Conservation (phyloP, 1,140 invertebrate species). For the Drosophila virilis region DNA sequence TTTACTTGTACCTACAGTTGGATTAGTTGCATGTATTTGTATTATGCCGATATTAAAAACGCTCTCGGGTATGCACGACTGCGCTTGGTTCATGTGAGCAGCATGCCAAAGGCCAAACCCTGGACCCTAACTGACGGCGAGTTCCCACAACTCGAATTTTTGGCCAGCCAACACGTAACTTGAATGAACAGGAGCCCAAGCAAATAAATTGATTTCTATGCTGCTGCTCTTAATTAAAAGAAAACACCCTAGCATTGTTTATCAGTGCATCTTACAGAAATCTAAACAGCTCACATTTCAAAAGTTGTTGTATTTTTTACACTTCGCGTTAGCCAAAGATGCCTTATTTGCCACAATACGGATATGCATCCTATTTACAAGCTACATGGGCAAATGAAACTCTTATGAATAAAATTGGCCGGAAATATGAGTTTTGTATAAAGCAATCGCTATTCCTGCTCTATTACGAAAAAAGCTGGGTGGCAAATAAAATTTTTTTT, state of each 20-base stretch:
- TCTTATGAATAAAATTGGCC: too few species aligned
- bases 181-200: conserved; percentile 40
- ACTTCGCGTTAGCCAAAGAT: background rate
- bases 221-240: conserved; percentile 57
- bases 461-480: too few species aligned
- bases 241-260: conserved; percentile 14
- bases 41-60: conserved; percentile 52
- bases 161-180: conserved; percentile 36
- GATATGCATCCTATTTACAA: too few species aligned
- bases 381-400: too few species aligned
- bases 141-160: conserved; percentile 24
- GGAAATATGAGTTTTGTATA: too few species aligned
- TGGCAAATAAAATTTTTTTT: too few species aligned
- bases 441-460: too few species aligned
- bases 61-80: conserved; percentile 69
- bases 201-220: conserved; percentile 69
- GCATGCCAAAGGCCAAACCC: conserved; percentile 2
- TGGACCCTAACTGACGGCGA: background rate
- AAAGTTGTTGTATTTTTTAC: background rate
- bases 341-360: too few species aligned
- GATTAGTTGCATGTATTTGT: conserved; percentile 25
- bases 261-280: background rate
- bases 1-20: conserved; percentile 67
- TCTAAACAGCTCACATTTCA: background rate
- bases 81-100: conserved; percentile 44